These are phyloP conservation scores for Lathamus discolor DNA, from an alignment of 2,113 vertebrate genomes.

Conservation along the genomic window DNA sequence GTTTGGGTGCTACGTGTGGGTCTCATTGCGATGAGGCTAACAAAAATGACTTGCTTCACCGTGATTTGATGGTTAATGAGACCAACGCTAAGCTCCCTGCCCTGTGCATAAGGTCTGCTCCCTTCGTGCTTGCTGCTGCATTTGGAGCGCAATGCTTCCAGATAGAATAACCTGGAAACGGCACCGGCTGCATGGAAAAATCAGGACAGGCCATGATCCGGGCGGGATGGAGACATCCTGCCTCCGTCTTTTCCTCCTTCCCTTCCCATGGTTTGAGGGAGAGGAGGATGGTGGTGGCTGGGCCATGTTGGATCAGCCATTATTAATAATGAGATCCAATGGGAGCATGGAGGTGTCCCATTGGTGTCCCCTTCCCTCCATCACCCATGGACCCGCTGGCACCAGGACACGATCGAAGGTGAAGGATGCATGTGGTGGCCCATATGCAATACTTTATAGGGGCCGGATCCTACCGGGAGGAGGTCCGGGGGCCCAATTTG, in stretches of 20 bases:
- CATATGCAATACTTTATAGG: accelerated
- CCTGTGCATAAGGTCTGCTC: neutral
- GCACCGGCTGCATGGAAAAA: neutral
- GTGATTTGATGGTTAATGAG: neutral
- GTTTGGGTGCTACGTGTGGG: neutral
- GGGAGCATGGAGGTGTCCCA: neutral
- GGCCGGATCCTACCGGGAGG: neutral
- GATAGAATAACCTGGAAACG: neutral
- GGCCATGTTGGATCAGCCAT: neutral
- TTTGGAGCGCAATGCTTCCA: neutral
- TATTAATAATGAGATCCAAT: neutral
- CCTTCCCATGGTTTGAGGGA: neutral
- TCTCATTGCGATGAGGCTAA: neutral
- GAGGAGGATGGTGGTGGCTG: neutral
- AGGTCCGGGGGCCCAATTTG: accelerated
- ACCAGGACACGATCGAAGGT: neutral
- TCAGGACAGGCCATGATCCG: neutral
- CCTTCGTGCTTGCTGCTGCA: neutral
- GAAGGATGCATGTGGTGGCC: neutral
- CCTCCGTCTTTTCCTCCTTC: neutral
- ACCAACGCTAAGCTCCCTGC: accelerated
- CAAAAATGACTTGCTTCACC: neutral
- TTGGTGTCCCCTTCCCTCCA: neutral
- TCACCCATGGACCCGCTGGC: accelerated
- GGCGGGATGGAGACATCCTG: neutral